Conservation (phyloP, 2,888 invertebrate species). For the Sicus ferrugineus region DNA sequence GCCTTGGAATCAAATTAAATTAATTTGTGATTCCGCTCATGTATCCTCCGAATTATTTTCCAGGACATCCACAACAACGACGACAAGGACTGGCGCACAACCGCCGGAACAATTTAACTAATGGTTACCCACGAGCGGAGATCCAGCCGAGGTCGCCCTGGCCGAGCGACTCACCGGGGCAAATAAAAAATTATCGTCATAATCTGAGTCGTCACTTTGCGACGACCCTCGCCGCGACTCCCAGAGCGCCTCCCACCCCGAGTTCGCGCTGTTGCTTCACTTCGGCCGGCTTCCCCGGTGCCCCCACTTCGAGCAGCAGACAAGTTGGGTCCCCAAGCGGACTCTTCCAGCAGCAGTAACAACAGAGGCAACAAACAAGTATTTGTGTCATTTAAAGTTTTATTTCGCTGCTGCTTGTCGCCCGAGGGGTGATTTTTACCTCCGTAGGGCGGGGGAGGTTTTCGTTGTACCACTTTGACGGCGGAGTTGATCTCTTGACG, state of each 20-base stretch:
- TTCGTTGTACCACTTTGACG: constrained; percentile 22
- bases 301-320: neutral
- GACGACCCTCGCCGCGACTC: neutral
- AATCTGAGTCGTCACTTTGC: constrained; percentile 28
- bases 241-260: neutral
- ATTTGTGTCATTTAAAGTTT: constrained; percentile 12
- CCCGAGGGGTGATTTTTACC: constrained; percentile 27
- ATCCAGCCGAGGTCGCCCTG: neutral
- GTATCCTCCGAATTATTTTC: too few relatives aligned
- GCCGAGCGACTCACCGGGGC: constrained; percentile 42
- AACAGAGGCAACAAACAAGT: constrained; percentile 1
- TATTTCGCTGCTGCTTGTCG: constrained; percentile 38
- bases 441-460: neutral
- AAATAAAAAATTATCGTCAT: constrained; percentile 47
- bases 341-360: constrained; percentile 3
- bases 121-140: constrained; percentile 37
- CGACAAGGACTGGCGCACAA: constrained; percentile 35
- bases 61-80: constrained; percentile 12
- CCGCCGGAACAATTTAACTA: constrained; percentile 31
- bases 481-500: constrained; percentile 47
- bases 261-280: neutral
- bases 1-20: too few relatives aligned
- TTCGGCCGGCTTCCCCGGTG: neutral
- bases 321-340: neutral
- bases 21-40: too few relatives aligned